Evolutionary conservation across 2,113 vertebrate genomes (phyloP), one percentile per base, ranked within the genome.

Genomic region (Murina feae): DNA sequence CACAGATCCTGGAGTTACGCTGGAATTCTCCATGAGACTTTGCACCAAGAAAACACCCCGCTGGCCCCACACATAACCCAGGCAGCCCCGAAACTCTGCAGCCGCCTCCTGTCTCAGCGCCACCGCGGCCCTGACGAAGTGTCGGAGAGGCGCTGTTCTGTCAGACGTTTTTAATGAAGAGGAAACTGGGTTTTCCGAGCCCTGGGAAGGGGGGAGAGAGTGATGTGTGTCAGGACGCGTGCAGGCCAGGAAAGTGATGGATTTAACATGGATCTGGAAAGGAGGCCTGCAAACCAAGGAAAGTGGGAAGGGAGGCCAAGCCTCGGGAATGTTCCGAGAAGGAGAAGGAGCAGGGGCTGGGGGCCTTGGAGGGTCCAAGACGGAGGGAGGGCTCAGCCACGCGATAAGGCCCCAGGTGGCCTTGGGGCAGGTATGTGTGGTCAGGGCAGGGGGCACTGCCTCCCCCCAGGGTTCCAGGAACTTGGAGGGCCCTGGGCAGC

Each of bases 181-280:
- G 83, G 84, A 37, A 84, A 35, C 42, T 2, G 1, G 47, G 47
- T 28, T 91, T 42, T 49, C 63, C 9, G 44, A n/a, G 63, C 63
- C 39, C 4, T 1, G 2, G 5, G 66, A 37, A 10, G 39, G 7
- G 35, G 53, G 44, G 44, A 10, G 44, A 12, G 47, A 53, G 39
- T 9, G 58, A 25, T 30, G 75, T 76, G 81, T 60, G 76, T 84
- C 25, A 68, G 35, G 65, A 28, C 0, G 18, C 10, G 0, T 28
- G 3, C 16, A 0, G 86, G 96, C 96, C 95, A 71, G 93, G 49
- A n/a, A 82, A 66, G 28, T 72, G 94, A 95, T 60, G 88, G 53
- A 16, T 90, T 95, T 93, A 93, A 39, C 95, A 75, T 1, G 9
- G 79, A 42, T 32, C 51, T 53, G 63, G 84, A 89, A 93, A 55